phyloP scores from a whole-genome alignment of 2,888 invertebrate species.

The Uropetala carovei region DNA sequence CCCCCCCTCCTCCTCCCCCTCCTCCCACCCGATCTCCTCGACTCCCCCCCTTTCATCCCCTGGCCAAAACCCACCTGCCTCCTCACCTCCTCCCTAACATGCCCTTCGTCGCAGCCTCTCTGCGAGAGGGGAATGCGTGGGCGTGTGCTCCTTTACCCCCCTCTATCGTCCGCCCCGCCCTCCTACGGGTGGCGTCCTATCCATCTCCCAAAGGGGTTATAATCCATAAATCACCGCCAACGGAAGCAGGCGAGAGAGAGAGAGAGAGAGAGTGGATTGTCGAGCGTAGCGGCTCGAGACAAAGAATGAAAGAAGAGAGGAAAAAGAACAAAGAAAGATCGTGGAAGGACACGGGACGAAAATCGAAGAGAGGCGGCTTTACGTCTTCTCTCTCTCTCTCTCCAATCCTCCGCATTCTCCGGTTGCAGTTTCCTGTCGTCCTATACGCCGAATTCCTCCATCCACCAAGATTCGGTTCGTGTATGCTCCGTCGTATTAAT shows the following conservation, averaged over 20 bases:
- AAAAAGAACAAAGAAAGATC: neutral
- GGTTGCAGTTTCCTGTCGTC: no score
- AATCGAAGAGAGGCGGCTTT: neutral
- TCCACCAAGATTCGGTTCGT: no score
- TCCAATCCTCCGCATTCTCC: no score
- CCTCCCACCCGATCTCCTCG: neutral
- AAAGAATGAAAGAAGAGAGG: neutral
- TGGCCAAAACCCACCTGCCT: neutral
- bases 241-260: constrained; percentile 37
- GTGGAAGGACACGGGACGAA: neutral
- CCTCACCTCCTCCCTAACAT: no score
- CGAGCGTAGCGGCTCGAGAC: neutral
- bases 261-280: neutral
- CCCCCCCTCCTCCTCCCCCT: no score
- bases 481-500: no score
- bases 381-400: no score
- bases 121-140: no score
- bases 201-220: neutral
- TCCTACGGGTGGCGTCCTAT: neutral
- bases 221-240: constrained; percentile 49
- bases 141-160: neutral
- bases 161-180: neutral
- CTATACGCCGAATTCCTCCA: no score
- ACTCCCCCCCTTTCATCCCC: neutral
- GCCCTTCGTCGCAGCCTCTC: no score